Evolutionary conservation across 2,888 invertebrate genomes (phyloP), one percentile per base, ranked within the genome.

Genomic region (Spialia ferax): DNA sequence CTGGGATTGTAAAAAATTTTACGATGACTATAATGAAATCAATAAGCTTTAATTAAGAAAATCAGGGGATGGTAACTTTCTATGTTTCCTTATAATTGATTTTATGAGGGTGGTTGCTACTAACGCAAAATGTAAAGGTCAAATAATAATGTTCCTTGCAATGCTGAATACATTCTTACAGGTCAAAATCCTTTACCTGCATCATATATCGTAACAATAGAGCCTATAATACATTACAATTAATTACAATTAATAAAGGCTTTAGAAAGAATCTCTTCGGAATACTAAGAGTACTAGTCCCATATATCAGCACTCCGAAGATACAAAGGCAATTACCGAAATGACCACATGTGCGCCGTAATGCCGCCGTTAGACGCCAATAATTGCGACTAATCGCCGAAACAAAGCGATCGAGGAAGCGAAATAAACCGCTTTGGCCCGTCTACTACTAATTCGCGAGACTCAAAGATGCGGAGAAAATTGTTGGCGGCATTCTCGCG

Each of bases 281-380:
- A 38, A 42, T 42, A 60, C 65, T 42, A 52, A 64, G 38, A 64
- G 52, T 60, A 69, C 66, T 62, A 29, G 64, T 20, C 11, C 26
- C 55, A 67, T 61, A 67, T 55, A 56, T 67, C 60, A 66, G n/a
- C 23, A 11, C n/a, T 32, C 42, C 22, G 77, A 77, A 81, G 80
- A 81, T 81, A 85, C 81, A 85, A 83, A 83, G 79, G 81, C 83
- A 85, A 87, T 88, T 87, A 86, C 82, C 73, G 77, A 75, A 80
- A 80, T 80, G 79, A 81, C 73, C 83, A 80, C 84, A 85, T 86
- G 88, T 87, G 86, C 79, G 69, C 70, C 23, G 78, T 74, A 71
- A 83, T 83, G 83, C 82, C 79, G 69, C 70, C 23, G 78, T 74
- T 71, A 83, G 84, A 83, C 82, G 80, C 83, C 84, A 84, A 85